phyloP scores from a whole-genome alignment of 2,113 vertebrate species.

The Meleagris gallopavo region DNA sequence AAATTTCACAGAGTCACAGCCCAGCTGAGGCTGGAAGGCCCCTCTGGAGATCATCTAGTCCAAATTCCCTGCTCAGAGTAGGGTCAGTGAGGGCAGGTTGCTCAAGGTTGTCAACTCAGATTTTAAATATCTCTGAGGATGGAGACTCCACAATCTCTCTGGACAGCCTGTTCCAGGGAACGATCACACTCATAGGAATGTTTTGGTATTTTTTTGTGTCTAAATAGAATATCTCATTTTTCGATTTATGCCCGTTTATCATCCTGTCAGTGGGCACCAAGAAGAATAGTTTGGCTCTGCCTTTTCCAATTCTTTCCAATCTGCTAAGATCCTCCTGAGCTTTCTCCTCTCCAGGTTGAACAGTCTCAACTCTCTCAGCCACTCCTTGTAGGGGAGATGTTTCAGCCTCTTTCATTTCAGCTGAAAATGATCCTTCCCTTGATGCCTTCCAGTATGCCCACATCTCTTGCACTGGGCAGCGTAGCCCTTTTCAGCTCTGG shows the following conservation, averaged over 20 bases:
- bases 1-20: conserved; percentile 26
- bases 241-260: background rate
- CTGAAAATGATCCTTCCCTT: background rate
- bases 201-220: background rate
- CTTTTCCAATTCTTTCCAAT: background rate
- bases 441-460: accelerated
- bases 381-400: background rate
- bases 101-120: background rate
- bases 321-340: background rate
- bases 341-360: background rate
- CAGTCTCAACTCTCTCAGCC: background rate
- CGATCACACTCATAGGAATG: background rate
- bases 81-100: background rate
- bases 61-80: conserved; percentile 3
- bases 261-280: background rate
- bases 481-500: background rate
- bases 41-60: conserved; percentile 38
- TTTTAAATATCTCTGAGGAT: conserved; percentile 13
- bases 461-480: accelerated
- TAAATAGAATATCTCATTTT: background rate
- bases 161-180: background rate
- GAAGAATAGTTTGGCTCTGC: background rate
- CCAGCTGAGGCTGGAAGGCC: background rate
- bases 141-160: background rate
- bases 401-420: background rate